Percentiles rank a stretch among this genome's conserved stretches.
phyloP scores from a whole-genome alignment of 23 tunicate genomes.

The Botrylloides violaceus region DNA sequence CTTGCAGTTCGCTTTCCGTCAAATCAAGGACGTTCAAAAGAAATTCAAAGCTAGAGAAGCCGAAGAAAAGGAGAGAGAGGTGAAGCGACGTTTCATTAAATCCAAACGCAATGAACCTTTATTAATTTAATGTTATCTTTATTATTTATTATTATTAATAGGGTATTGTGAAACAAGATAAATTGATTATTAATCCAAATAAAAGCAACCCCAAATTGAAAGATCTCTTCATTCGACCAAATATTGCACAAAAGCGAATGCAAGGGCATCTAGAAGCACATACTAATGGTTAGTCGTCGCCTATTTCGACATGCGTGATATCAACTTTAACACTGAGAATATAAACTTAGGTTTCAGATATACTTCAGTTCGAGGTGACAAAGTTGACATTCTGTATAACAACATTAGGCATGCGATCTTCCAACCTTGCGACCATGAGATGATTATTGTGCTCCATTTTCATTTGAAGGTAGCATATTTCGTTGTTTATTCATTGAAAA shows the following conservation, averaged over 20 bases:
- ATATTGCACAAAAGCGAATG: conserved; percentile 84
- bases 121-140: background rate
- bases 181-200: conserved; percentile 87
- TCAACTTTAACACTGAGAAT: background rate
- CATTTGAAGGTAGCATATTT: conserved; percentile 56
- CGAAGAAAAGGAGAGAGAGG: conserved; percentile 93
- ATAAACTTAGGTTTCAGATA: conserved; percentile 69
- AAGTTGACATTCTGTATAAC: conserved; percentile 90
- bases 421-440: conserved; percentile 95
- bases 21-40: conserved; percentile 91
- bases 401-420: conserved; percentile 89
- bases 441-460: conserved; percentile 94
- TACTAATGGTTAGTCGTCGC: conserved; percentile 55
- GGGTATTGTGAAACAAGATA: conserved; percentile 98
- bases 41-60: conserved; percentile 94
- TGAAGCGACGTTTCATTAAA: conserved; percentile 6
- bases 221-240: conserved; percentile 92
- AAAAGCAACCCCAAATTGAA: conserved; percentile 86
- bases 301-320: background rate
- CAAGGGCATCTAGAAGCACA: conserved; percentile 98
- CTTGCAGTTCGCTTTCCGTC: conserved; percentile 79
- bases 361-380: conserved; percentile 94
- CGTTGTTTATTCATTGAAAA: too few relatives aligned
- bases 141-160: background rate
- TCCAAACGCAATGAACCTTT: background rate